These are phyloP conservation scores for Ramphastos sulfuratus DNA, from an alignment of 2,113 vertebrate genomes.

Conservation along the genomic window DNA sequence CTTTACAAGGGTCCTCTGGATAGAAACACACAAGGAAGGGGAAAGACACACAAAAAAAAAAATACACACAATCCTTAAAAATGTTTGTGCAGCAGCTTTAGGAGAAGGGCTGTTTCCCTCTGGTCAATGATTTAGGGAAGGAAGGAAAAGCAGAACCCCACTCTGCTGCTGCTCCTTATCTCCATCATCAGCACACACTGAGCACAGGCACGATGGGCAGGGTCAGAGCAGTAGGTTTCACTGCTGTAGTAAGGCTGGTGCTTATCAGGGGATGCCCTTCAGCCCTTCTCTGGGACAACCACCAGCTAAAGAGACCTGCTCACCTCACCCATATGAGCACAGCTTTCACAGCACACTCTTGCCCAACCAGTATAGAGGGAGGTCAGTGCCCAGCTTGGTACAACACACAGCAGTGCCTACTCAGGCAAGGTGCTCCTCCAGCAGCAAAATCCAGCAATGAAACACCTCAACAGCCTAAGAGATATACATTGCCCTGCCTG, in stretches of 20 bases:
- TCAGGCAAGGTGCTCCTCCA: background rate
- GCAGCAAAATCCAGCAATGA: background rate
- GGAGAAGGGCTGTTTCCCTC: background rate
- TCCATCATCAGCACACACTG: background rate
- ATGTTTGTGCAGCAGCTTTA: background rate
- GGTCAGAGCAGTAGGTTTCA: background rate
- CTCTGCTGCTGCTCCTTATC: background rate
- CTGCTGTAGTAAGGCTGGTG: background rate
- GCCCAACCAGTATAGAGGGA: accelerated
- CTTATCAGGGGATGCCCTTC: background rate
- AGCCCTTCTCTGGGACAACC: background rate
- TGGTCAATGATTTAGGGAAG: background rate
- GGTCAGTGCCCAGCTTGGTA: too few relatives aligned
- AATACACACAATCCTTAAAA: background rate
- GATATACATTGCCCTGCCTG: background rate
- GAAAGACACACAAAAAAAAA: background rate
- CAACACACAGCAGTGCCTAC: accelerated
- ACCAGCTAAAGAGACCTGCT: background rate
- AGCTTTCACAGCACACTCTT: background rate
- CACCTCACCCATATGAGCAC: accelerated
- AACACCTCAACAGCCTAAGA: background rate
- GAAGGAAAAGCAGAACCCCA: background rate
- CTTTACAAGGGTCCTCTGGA: background rate
- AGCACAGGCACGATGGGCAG: accelerated
- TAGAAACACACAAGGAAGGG: background rate